Percentiles rank a stretch among this genome's conserved stretches.
Evolutionary conservation across 2,113 vertebrate genomes (phyloP).

Genomic region (Pterocles burchelli): DNA sequence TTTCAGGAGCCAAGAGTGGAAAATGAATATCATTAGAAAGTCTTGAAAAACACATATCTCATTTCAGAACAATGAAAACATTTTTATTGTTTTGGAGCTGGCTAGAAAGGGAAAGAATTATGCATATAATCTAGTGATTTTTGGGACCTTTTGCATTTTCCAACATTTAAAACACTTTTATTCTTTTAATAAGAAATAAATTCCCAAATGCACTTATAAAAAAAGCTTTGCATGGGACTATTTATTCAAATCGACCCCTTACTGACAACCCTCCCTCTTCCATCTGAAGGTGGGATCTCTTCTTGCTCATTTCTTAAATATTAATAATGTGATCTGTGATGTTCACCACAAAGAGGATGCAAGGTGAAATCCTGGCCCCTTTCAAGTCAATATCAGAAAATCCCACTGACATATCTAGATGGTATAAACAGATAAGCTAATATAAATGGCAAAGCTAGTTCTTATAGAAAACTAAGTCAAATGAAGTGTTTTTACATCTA

Average conservation of each 20-base stretch:
- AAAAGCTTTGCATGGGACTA: not conserved
- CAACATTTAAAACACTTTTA: not conserved
- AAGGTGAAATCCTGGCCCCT: not conserved
- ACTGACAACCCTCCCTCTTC: not conserved
- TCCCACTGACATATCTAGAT: not conserved
- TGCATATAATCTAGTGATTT: not conserved
- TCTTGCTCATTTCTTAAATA: not conserved
- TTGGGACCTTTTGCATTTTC: not conserved
- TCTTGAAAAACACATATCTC: conserved; percentile 15
- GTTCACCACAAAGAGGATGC: fast-evolving
- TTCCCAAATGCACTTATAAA: not conserved
- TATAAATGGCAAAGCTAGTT: not conserved
- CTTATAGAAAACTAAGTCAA: not conserved
- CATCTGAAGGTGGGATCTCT: not conserved
- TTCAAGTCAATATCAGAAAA: not conserved
- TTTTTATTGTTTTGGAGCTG: not conserved
- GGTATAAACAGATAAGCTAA: not conserved
- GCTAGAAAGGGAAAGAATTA: not conserved
- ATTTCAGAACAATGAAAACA: conserved; percentile 27
- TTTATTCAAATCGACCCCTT: not conserved
- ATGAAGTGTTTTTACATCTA: not conserved
- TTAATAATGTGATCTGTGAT: not conserved
- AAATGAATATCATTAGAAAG: conserved; percentile 13
- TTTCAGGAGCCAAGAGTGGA: conserved; percentile 29
- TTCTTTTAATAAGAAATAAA: not conserved